phyloP scores from a whole-genome alignment of 2,888 invertebrate species.

The Tyria jacobaeae region DNA sequence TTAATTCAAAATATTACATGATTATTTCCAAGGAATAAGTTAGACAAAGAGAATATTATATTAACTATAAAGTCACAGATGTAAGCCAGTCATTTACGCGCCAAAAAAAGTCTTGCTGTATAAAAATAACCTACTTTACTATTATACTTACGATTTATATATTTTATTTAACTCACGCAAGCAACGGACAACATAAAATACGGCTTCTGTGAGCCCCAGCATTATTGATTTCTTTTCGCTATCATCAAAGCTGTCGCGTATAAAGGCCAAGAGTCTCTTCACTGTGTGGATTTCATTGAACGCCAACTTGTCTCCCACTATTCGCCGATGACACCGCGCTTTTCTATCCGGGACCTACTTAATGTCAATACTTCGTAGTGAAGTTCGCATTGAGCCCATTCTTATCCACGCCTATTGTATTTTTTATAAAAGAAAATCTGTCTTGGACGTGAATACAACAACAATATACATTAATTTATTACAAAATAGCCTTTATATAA shows the following conservation, averaged over 20 bases:
- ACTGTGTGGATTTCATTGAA: slow-evolving; percentile 22
- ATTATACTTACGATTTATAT: too few relatives aligned
- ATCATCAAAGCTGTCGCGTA: slow-evolving; percentile 7
- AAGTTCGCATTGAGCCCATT: slow-evolving; percentile 4
- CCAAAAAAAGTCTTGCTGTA: too few relatives aligned
- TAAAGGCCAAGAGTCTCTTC: slow-evolving; percentile 17
- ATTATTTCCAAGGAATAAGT: too few relatives aligned
- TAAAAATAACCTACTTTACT: background rate
- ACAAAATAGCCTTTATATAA: background rate
- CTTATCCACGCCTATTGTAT: slow-evolving; percentile 9
- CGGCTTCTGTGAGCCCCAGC: background rate
- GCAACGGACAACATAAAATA: background rate
- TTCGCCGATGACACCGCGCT: slow-evolving; percentile 31
- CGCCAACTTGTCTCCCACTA: slow-evolving; percentile 20
- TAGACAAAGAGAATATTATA: too few relatives aligned
- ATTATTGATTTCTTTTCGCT: slow-evolving; percentile 1
- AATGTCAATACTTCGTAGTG: slow-evolving; percentile 29
- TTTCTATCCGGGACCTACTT: slow-evolving; percentile 24
- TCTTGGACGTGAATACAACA: background rate
- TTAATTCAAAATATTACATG: too few relatives aligned
- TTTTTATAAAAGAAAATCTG: slow-evolving; percentile 9
- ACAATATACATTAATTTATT: background rate
- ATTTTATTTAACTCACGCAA: background rate
- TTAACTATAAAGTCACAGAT: too few relatives aligned
- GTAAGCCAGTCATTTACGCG: too few relatives aligned